phyloP scores from a whole-genome alignment of 1,140 invertebrate genomes.

The Tachypleus tridentatus region DNA sequence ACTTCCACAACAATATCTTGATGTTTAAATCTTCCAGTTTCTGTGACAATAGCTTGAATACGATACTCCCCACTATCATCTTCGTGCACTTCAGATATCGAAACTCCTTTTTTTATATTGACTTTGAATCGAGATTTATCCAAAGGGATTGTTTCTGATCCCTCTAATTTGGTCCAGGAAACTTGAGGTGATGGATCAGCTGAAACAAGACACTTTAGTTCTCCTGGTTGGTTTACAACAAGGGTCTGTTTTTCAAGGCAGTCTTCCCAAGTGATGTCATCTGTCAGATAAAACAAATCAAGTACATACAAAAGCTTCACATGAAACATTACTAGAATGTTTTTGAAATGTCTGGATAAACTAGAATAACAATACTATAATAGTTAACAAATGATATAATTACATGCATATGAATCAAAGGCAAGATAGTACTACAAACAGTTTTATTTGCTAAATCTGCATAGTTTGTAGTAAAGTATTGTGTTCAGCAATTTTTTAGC shows the following conservation, averaged over 20 bases:
- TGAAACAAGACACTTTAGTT: slow-evolving; percentile 64
- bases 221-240: slow-evolving; percentile 57
- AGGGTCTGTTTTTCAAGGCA: slow-evolving; percentile 69
- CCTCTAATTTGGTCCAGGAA: slow-evolving; percentile 53
- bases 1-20: slow-evolving; percentile 65
- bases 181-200: slow-evolving; percentile 72
- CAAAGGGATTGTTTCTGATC: too few relatives aligned
- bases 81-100: slow-evolving; percentile 61
- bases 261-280: slow-evolving; percentile 68
- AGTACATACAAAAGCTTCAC: too few relatives aligned
- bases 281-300: slow-evolving; percentile 34
- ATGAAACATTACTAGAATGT: too few relatives aligned
- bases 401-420: too few relatives aligned
- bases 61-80: slow-evolving; percentile 75
- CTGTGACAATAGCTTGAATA: slow-evolving; percentile 63
- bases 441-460: too few relatives aligned
- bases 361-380: too few relatives aligned
- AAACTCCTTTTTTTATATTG: slow-evolving; percentile 48
- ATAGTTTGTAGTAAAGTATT: too few relatives aligned
- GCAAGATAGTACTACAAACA: too few relatives aligned
- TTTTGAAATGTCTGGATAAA: too few relatives aligned
- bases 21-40: slow-evolving; percentile 60
- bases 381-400: too few relatives aligned
- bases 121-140: too few relatives aligned
- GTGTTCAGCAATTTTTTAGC: too few relatives aligned